Conservation (phyloP, 2,113 vertebrate genomes). For the Elanus axillaris region DNA sequence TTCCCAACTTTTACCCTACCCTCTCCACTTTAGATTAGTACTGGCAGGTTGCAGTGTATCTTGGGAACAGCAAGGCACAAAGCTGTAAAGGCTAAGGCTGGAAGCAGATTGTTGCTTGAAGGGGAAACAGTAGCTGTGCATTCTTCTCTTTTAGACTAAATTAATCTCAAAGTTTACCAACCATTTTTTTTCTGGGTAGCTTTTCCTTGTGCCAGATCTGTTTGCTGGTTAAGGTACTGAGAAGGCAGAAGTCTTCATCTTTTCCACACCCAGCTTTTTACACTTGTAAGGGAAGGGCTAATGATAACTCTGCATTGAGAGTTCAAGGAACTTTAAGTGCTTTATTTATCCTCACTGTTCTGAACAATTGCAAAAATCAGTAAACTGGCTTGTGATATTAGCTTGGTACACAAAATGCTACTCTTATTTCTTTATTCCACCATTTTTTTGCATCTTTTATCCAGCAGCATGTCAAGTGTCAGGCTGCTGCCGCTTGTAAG, state of each 20-base stretch:
- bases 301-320: background rate
- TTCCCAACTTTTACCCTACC: background rate
- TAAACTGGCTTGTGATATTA: background rate
- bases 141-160: background rate
- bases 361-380: background rate
- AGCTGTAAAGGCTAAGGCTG: background rate
- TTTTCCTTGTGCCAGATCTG: background rate
- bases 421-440: background rate
- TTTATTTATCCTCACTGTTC: background rate
- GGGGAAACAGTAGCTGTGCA: background rate
- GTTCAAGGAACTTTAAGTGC: background rate
- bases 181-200: background rate
- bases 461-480: background rate
- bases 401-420: background rate
- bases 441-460: background rate
- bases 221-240: background rate
- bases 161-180: background rate
- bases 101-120: background rate
- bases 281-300: background rate
- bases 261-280: background rate
- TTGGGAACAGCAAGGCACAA: background rate
- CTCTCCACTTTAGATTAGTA: background rate
- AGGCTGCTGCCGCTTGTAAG: background rate
- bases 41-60: background rate
- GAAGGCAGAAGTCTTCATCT: background rate